Percentiles rank a stretch among this genome's conserved stretches.
These are phyloP conservation scores for Lucilia cuprina DNA, from an alignment of 1,140 invertebrate genomes.

Conservation along the genomic window DNA sequence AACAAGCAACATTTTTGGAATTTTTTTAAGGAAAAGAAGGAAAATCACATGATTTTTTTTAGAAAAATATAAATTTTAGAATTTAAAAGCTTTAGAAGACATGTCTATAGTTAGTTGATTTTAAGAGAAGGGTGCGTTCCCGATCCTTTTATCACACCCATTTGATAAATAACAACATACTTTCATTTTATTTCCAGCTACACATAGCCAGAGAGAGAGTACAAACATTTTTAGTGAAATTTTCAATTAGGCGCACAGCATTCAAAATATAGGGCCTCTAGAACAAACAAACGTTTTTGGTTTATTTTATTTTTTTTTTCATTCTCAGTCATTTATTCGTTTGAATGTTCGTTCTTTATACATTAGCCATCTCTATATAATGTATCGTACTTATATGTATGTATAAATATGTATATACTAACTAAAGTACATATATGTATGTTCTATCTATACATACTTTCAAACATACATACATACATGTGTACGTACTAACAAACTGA, in stretches of 20 bases:
- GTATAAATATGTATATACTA: neutral
- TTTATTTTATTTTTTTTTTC: neutral
- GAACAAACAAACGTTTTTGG: neutral
- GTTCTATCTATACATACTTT: neutral
- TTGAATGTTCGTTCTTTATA: neutral
- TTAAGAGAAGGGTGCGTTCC: no score
- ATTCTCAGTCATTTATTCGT: neutral
- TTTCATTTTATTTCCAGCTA: constrained; percentile 60
- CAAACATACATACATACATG: neutral
- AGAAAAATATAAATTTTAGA: neutral
- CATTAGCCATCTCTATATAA: no score
- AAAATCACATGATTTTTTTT: neutral
- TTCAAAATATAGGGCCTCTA: constrained; percentile 29
- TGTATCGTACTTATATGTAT: no score
- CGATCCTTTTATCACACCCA: neutral
- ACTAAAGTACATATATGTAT: neutral
- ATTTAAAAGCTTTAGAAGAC: neutral
- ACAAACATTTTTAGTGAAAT: constrained; percentile 63
- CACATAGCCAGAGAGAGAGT: constrained; percentile 52
- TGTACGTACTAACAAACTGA: neutral
- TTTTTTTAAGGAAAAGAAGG: neutral
- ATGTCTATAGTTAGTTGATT: neutral
- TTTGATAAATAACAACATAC: constrained; percentile 40
- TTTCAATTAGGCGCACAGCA: constrained; percentile 61
- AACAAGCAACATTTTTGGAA: neutral